Evolutionary conservation across 2,113 vertebrate genomes (phyloP).

Genomic region (Psettodes erumei): DNA sequence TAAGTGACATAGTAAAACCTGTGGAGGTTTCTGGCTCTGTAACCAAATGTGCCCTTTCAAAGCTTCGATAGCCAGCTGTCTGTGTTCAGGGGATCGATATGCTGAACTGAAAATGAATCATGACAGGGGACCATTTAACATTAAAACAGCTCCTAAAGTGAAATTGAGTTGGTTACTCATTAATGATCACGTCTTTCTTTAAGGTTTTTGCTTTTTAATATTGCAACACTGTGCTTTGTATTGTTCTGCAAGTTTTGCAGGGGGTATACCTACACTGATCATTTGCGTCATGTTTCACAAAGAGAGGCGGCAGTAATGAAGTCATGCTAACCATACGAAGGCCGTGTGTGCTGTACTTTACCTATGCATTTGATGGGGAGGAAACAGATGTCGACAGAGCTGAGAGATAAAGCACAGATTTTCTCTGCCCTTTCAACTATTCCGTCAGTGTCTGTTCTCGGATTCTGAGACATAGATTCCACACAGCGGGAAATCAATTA

Average conservation of each 20-base stretch:
- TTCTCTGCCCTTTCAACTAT: conserved; percentile 57
- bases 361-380: conserved; percentile 35
- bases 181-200: not conserved
- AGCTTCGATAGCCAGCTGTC: not conserved
- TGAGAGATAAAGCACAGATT: conserved; percentile 42
- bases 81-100: not conserved
- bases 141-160: not conserved
- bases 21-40: not conserved
- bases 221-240: not conserved
- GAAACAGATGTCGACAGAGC: conserved; percentile 27
- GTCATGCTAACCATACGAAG: not conserved
- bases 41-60: not conserved
- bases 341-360: not conserved
- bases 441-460: conserved; percentile 56
- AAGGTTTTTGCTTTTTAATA: not conserved
- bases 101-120: not conserved
- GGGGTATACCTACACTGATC: not conserved
- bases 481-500: conserved; percentile 70
- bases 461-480: conserved; percentile 58
- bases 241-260: not conserved
- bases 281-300: conserved; percentile 14
- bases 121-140: not conserved
- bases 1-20: not conserved
- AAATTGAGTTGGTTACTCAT: not conserved
- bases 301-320: conserved; percentile 15